Conservation (phyloP, 2,113 vertebrate species). For the Butorides virescens region DNA sequence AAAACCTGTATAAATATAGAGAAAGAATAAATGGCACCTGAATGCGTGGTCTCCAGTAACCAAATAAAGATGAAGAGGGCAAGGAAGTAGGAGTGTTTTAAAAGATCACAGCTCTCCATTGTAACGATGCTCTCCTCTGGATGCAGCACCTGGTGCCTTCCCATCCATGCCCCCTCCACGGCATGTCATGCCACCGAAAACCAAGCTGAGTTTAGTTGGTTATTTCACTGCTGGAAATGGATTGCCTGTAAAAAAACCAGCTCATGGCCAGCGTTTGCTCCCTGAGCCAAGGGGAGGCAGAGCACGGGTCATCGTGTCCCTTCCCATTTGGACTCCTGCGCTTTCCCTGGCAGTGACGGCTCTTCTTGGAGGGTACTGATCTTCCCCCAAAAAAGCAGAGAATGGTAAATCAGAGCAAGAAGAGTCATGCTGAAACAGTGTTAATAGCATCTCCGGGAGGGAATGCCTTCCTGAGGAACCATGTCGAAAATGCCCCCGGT, state of each 20-base stretch:
- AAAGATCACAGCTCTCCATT: not conserved
- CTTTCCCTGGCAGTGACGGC: not conserved
- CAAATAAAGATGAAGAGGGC: not conserved
- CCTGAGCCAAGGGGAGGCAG: not conserved
- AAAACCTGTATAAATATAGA: not conserved
- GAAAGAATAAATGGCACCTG: not conserved
- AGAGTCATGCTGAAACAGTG: accelerated
- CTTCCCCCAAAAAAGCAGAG: not conserved
- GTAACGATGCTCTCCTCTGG: not conserved
- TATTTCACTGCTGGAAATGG: not conserved
- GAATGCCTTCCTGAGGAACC: not conserved
- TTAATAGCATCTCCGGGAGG: not conserved
- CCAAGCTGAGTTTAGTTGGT: not conserved
- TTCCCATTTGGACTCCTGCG: not conserved
- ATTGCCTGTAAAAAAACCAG: not conserved
- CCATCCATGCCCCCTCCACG: not conserved
- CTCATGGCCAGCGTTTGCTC: not conserved
- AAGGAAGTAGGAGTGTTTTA: not conserved
- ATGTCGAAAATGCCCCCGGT: accelerated
- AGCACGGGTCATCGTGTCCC: not conserved
- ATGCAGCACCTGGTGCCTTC: not conserved
- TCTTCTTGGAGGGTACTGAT: not conserved
- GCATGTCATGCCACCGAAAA: not conserved
- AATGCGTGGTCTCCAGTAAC: not conserved
- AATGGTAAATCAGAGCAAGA: not conserved